Evolutionary conservation across 1,140 invertebrate species (phyloP), one percentile per base, ranked within the genome.

Genomic region (Carposina sasakii): DNA sequence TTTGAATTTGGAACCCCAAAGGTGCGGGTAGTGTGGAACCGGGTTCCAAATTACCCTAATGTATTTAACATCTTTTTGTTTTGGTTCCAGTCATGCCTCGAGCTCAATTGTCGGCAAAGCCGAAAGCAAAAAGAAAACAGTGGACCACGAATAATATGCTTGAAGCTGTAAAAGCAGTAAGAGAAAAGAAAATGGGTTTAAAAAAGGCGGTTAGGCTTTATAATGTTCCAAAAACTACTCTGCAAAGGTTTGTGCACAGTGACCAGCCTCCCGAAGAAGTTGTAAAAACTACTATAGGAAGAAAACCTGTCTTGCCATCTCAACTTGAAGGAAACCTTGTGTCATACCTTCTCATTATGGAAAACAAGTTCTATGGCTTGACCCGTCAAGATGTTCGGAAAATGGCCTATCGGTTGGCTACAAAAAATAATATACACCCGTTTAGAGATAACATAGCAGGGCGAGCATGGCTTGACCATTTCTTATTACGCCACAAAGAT

Each of bases 401-500:
- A 45, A 52, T 62, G 45, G 58, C 64, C 13, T 61, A 48, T 48
- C 49, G 54, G 21, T 36, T 64, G 17, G 58, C 55, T 15, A 23
- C 30, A 23, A 50, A 42, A 37, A 55, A 67, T 58, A 49, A 52
- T 31, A 47, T 64, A 33, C 42, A 63, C 49, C 16, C 39, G 2
- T 50, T 45, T 30, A 48, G 16, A 28, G 42, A 49, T 36, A 16
- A 46, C 12, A 36, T 41, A 53, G 54, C 48, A 3, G 59, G 59
- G 0, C 19, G 34, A 42, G 50, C 40, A 20, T 66, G 56, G 63
- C 16, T 60, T 9, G 44, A 59, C 31, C 39, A 54, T 28, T 69
- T 69, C 50, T 46, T 66, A 39, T 44, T 40, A 17, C 48, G 54
- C 1, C 60, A 64, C 31, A 60, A 60, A 53, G 41, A 63, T 36